Evolutionary conservation across 2,888 invertebrate genomes (phyloP).

Genomic region (Pseudanteris insignis): DNA sequence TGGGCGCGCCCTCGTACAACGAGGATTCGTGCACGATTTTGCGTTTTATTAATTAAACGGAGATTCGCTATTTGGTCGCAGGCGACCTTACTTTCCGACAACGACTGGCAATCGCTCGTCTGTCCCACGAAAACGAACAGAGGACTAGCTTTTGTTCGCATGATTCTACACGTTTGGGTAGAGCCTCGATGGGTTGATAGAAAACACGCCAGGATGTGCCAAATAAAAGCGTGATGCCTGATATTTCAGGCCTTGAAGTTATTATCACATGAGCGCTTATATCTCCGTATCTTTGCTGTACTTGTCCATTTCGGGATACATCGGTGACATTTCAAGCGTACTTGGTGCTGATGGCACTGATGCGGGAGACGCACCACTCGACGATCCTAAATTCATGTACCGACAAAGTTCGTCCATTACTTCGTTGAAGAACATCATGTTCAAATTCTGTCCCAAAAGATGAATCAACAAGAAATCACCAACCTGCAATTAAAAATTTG

Average conservation of each 20-base stretch:
- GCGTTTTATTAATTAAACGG: constrained; percentile 21
- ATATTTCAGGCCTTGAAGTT: constrained; percentile 30
- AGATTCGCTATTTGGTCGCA: constrained; percentile 24
- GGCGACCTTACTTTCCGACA: constrained; percentile 13
- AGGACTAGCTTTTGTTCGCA: constrained; percentile 42
- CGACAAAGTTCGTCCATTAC: constrained; percentile 81
- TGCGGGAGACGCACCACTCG: constrained; percentile 68
- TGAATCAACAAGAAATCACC: constrained; percentile 88
- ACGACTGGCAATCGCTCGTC: constrained; percentile 38
- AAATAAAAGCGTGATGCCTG: constrained; percentile 25
- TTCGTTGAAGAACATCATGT: constrained; percentile 81
- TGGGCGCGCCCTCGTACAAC: constrained; percentile 5
- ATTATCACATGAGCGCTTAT: constrained; percentile 65
- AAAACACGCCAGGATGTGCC: constrained; percentile 28
- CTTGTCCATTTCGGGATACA: constrained; percentile 82
- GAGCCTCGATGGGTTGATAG: constrained; percentile 36
- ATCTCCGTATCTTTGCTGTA: constrained; percentile 86
- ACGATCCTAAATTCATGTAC: constrained; percentile 76
- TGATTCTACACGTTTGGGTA: constrained; percentile 28
- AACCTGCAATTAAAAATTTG: too few relatives aligned
- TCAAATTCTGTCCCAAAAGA: constrained; percentile 87
- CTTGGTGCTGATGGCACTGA: constrained; percentile 83
- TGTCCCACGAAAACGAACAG: constrained; percentile 32
- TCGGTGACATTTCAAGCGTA: constrained; percentile 86
- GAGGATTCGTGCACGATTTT: background rate